These are phyloP conservation scores for Trachops cirrhosus DNA, from an alignment of 2,797 vertebrate species.

Conservation along the genomic window DNA sequence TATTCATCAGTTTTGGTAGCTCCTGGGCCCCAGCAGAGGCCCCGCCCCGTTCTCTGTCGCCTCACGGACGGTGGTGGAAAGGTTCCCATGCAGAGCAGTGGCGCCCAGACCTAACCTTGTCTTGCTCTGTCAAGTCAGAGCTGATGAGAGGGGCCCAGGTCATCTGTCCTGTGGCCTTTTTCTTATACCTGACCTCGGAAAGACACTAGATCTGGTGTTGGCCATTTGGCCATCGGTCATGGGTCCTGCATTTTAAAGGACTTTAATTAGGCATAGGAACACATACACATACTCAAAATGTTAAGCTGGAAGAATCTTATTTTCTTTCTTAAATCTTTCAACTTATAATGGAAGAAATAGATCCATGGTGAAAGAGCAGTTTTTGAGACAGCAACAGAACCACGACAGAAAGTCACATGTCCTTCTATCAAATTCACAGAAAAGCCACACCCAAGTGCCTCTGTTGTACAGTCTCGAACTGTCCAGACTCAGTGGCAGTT, in stretches of 20 bases:
- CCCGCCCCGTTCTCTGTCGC: not conserved
- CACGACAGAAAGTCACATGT: not conserved
- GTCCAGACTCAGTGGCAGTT: fast-evolving
- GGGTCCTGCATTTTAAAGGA: not conserved
- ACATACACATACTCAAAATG: not conserved
- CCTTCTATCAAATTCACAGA: not conserved
- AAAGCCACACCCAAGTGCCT: not conserved
- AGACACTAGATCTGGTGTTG: not conserved
- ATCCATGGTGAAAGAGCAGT: not conserved
- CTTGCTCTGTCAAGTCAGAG: not conserved
- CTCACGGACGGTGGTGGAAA: not conserved
- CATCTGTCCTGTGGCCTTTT: not conserved
- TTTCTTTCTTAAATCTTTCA: not conserved
- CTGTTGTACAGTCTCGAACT: not conserved
- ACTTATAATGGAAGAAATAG: not conserved
- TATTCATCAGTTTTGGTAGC: not conserved
- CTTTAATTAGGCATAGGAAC: not conserved
- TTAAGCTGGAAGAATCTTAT: not conserved
- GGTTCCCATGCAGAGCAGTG: not conserved
- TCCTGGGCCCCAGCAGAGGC: not conserved
- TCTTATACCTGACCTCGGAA: not conserved
- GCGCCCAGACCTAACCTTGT: not conserved
- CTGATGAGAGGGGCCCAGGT: not conserved
- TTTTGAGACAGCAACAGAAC: not conserved
- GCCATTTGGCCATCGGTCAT: not conserved